phyloP scores from a whole-genome alignment of 35 echinoderm and acorn worm genomes.

The Apostichopus japonicus region DNA sequence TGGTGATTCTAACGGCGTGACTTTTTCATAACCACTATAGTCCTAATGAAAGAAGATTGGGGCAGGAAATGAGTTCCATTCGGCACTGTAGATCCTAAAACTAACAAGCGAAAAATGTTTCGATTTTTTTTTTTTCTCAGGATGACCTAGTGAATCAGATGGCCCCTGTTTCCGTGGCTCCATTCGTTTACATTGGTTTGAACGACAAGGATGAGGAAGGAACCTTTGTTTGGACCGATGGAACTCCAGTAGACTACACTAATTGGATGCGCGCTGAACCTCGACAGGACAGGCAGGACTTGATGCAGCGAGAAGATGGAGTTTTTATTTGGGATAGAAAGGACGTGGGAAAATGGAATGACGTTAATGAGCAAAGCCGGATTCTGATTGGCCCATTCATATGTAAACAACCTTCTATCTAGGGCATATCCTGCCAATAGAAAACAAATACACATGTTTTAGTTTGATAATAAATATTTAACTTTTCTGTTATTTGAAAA shows the following conservation, averaged over 20 bases:
- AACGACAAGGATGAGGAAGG: conserved; percentile 19
- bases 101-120: too few species aligned
- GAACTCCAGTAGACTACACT: conserved; percentile 7
- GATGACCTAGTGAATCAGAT: background rate
- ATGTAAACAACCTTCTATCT: conserved; percentile 18
- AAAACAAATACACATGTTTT: too few species aligned
- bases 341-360: conserved; percentile 14
- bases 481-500: too few species aligned
- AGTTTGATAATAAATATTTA: too few species aligned
- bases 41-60: too few species aligned
- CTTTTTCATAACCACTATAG: too few species aligned
- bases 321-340: conserved; percentile 33
- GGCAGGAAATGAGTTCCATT: too few species aligned
- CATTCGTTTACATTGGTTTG: conserved; percentile 23
- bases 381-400: conserved; percentile 35
- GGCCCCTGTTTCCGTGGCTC: background rate
- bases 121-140: background rate
- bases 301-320: conserved; percentile 14
- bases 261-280: conserved; percentile 17
- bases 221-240: conserved; percentile 18
- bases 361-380: background rate
- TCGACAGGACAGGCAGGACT: background rate
- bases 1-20: too few species aligned
- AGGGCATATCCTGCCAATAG: background rate
- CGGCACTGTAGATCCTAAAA: too few species aligned